Evolutionary conservation across 2,888 invertebrate genomes (phyloP).

Genomic region (Monopis laevigella): DNA sequence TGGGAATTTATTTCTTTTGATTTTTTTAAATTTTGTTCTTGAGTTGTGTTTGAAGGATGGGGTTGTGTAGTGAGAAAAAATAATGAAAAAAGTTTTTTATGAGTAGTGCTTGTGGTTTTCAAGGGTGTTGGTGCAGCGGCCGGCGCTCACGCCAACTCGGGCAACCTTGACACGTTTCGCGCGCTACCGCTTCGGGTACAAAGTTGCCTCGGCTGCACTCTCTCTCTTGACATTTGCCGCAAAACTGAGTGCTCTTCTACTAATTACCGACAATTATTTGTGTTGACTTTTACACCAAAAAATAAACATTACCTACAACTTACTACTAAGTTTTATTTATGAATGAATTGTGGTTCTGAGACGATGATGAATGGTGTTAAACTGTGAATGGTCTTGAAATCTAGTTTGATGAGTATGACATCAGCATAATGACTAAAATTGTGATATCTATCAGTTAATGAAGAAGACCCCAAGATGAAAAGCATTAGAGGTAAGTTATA

Average conservation of each 20-base stretch:
- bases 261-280: constrained; percentile 36
- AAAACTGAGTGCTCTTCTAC: constrained; percentile 36
- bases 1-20: background rate
- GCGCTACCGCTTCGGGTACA: constrained; percentile 41
- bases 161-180: constrained; percentile 63
- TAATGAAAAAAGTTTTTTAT: too few relatives aligned
- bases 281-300: too few relatives aligned
- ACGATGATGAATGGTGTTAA: too few relatives aligned
- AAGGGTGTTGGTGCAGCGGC: constrained; percentile 8
- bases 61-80: background rate
- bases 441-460: too few relatives aligned
- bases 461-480: too few relatives aligned
- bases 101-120: constrained; percentile 6
- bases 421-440: too few relatives aligned
- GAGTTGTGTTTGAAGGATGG: background rate
- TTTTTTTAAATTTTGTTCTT: background rate
- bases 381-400: too few relatives aligned
- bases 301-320: too few relatives aligned
- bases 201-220: constrained; percentile 43
- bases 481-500: too few relatives aligned
- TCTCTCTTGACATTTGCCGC: constrained; percentile 53
- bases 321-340: too few relatives aligned
- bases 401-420: too few relatives aligned
- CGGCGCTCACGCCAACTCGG: constrained; percentile 15
- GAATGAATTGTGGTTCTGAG: too few relatives aligned